Percentiles rank a stretch among this genome's conserved stretches.
Conservation (phyloP, 1,140 invertebrate species). For the Muscidifurax raptorellus region DNA sequence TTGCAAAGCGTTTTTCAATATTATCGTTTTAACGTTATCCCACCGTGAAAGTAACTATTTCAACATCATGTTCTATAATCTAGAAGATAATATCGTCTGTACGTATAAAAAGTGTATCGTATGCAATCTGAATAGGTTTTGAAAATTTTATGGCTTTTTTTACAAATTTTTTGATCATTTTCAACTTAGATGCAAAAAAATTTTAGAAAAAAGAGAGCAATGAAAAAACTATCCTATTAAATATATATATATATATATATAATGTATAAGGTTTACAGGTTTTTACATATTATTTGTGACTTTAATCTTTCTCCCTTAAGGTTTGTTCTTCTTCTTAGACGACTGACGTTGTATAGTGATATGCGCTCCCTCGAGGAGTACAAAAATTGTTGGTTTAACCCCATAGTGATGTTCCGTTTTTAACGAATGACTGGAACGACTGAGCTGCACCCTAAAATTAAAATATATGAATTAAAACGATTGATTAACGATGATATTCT, state of each 20-base stretch:
- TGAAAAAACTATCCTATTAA: neutral
- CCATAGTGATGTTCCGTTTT: constrained; percentile 68
- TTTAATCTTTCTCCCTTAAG: neutral
- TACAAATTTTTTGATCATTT: neutral
- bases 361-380: too few relatives aligned
- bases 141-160: neutral
- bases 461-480: constrained; percentile 22
- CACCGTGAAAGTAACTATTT: neutral
- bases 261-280: neutral
- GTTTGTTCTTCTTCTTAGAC: neutral
- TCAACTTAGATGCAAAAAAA: neutral
- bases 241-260: too few relatives aligned
- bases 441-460: constrained; percentile 74
- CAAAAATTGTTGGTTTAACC: constrained; percentile 7
- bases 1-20: constrained; percentile 64
- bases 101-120: neutral
- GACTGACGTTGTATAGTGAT: too few relatives aligned
- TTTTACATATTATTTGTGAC: neutral
- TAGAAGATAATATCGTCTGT: neutral
- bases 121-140: neutral
- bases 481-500: neutral
- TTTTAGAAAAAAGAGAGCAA: neutral
- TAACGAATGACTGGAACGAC: constrained; percentile 73
- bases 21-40: constrained; percentile 19
- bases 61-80: neutral